Percentiles rank a stretch among this genome's conserved stretches.
These are phyloP conservation scores for Agriopis aurantiaria DNA, from an alignment of 2,888 invertebrate genomes.

Conservation along the genomic window DNA sequence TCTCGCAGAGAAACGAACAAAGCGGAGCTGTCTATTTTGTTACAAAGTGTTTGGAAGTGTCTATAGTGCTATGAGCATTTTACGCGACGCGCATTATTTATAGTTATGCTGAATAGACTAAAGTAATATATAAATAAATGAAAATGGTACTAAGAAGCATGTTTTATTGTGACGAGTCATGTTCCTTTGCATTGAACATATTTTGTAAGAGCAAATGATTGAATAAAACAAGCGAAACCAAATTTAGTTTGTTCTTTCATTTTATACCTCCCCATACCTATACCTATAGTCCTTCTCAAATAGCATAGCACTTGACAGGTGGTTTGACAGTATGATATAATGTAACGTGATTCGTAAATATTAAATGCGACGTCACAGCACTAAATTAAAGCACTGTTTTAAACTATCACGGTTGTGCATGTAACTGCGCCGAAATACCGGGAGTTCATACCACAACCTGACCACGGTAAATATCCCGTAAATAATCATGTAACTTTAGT, in stretches of 20 bases:
- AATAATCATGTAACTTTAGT: too few species aligned
- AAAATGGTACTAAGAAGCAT: slow-evolving; percentile 87
- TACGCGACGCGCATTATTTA: slow-evolving; percentile 86
- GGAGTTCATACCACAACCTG: too few species aligned
- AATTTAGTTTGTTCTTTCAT: slow-evolving; percentile 73
- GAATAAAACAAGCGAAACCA: slow-evolving; percentile 87
- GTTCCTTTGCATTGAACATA: slow-evolving; percentile 87
- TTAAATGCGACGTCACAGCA: too few species aligned
- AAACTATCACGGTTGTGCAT: too few species aligned
- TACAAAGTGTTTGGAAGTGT: slow-evolving; percentile 87
- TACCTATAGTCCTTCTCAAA: too few species aligned
- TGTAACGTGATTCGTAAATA: too few species aligned
- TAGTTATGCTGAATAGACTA: slow-evolving; percentile 87
- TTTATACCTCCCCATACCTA: slow-evolving; percentile 37
- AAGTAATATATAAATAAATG: slow-evolving; percentile 85
- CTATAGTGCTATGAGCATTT: slow-evolving; percentile 87
- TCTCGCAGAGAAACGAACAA: slow-evolving; percentile 80
- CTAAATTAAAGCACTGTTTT: too few species aligned
- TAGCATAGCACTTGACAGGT: too few species aligned
- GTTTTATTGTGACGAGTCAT: slow-evolving; percentile 86
- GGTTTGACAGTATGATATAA: too few species aligned
- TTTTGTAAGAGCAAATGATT: slow-evolving; percentile 87
- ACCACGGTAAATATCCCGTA: too few species aligned
- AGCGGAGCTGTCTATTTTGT: slow-evolving; percentile 85
- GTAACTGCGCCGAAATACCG: too few species aligned